phyloP scores from a whole-genome alignment of 2,797 vertebrate genomes.

The Rhodeus uyekii region DNA sequence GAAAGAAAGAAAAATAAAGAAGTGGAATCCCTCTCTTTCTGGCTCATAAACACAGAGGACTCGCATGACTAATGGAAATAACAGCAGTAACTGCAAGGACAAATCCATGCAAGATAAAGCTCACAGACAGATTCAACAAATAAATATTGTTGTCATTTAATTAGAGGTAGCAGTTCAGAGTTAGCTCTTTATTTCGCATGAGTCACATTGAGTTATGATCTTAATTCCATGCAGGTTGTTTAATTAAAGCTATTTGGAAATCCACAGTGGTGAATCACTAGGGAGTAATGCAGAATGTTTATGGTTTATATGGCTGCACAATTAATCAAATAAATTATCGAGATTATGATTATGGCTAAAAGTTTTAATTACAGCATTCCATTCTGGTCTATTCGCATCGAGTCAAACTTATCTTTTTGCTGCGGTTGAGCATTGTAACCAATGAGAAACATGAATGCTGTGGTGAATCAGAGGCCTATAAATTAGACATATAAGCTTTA shows the following conservation, averaged over 20 bases:
- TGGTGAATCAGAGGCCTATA: not conserved
- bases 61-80: not conserved
- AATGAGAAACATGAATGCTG: not conserved
- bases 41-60: not conserved
- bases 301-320: not conserved
- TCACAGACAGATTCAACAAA: slow-evolving; percentile 1
- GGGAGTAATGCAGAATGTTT: slow-evolving; percentile 4
- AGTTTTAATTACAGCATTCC: not conserved
- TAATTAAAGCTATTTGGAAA: slow-evolving; percentile 56
- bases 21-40: not conserved
- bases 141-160: slow-evolving; percentile 54
- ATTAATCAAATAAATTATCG: not conserved
- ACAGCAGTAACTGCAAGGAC: not conserved
- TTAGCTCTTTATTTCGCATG: slow-evolving; percentile 49
- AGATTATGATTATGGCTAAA: slow-evolving; percentile 23
- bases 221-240: slow-evolving; percentile 47
- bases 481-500: not conserved
- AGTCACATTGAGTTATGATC: slow-evolving; percentile 29
- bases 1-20: not conserved
- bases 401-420: not conserved
- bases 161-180: slow-evolving; percentile 47
- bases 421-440: not conserved
- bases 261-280: not conserved
- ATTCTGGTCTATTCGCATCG: not conserved
- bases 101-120: slow-evolving; percentile 23